Base-by-base conservation (phyloP, 2,888 invertebrate genomes). In the Drosophila paracracens region DNA sequence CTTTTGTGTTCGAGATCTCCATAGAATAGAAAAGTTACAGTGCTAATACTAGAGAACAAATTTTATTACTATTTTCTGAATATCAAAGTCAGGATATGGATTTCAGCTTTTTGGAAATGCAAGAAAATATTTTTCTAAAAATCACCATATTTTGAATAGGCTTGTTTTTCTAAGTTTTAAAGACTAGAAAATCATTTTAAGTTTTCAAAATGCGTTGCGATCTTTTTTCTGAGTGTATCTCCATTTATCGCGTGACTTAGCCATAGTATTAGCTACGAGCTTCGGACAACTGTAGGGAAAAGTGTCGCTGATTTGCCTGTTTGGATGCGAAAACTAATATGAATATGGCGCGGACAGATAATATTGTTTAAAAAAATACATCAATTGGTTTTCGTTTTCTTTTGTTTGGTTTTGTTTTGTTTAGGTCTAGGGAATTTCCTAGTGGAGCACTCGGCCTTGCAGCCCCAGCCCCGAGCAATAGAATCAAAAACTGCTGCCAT, bases 401-500 rank as follows among this genome's bases (percentile, higher is more conserved):
- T 18, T 38, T 38, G 18, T 38, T 38, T 38, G 31, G 31, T 4
- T 35, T 10, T 35, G 5, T 25, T 35, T 53, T 35, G 25, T 25
- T 21, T 13, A 8, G 10, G 33, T 56, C 7, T 10, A 21, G 50
- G 31, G 68, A 56, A 51, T 54, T 2, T n/a, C 7, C 5, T 4
- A 40, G 66, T 11, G 36, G 10, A 56, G 16, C 27, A 25, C n/a
- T 13, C 16, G 38, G 18, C 31, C 10, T 46, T 67, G 43, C n/a
- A 6, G 18, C 33, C 21, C 18, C 48, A 33, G 53, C 35, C 48
- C n/a, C 29, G 40, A 31, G 46, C 57, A 69, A 83, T 63, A 79
- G 66, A 65, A 83, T 71, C 65, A 82, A 76, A 81, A 71, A 76
- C 71, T 53, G 65, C 66, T 48, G 53, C 51, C 63, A 73, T 82